A percentile compares a stretch with the other conserved stretches of the same genome.
Evolutionary conservation across 2,797 vertebrate genomes (phyloP).

Genomic region (Mus minutoides): DNA sequence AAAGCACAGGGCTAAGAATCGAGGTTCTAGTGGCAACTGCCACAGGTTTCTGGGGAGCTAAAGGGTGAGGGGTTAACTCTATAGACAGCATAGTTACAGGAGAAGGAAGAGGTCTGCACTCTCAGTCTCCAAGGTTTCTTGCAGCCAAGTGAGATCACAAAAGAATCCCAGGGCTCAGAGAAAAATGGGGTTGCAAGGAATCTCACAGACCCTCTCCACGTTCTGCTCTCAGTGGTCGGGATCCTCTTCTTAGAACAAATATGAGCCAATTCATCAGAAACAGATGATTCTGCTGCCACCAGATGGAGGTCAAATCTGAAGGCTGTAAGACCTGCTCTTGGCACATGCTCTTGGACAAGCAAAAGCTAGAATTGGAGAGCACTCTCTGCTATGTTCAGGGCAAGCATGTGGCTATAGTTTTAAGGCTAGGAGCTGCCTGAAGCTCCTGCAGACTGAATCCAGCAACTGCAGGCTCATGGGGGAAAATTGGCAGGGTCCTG

Average conservation of each 20-base stretch:
- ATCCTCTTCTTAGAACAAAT: background rate
- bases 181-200: background rate
- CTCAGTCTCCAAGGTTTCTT: background rate
- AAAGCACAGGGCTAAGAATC: background rate
- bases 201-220: too few relatives aligned
- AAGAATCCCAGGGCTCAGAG: background rate
- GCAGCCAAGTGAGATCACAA: background rate
- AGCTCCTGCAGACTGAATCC: background rate
- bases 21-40: background rate
- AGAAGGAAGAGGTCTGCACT: background rate
- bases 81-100: background rate
- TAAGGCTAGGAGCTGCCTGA: background rate
- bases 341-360: background rate
- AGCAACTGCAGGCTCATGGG: background rate
- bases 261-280: background rate
- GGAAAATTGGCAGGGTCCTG: background rate
- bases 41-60: background rate
- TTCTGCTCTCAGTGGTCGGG: background rate
- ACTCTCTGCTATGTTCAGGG: background rate
- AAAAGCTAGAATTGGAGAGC: accelerated
- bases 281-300: background rate
- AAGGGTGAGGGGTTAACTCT: background rate
- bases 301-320: slow-evolving; percentile 2
- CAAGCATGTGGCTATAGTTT: background rate
- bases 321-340: background rate